phyloP scores from a whole-genome alignment of 1,140 invertebrate genomes.

The Agrypnia vestita region DNA sequence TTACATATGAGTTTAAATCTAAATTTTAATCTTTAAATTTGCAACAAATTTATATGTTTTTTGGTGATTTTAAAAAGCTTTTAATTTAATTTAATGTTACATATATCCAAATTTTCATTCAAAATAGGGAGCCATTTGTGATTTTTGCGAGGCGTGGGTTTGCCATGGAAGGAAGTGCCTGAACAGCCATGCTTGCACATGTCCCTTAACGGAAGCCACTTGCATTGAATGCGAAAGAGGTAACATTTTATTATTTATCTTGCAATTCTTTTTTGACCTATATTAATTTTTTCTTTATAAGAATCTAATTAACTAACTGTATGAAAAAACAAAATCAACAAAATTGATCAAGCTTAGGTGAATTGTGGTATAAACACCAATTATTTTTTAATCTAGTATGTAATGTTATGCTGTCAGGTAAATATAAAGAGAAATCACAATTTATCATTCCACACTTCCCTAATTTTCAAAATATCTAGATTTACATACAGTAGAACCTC shows the following conservation, averaged over 20 bases:
- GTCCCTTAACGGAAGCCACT: constrained; percentile 89
- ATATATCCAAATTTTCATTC: constrained; percentile 49
- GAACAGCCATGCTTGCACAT: constrained; percentile 92
- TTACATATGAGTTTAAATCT: background rate
- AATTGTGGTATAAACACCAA: too few relatives aligned
- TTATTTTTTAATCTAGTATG: too few relatives aligned
- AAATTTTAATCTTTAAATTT: constrained; percentile 2
- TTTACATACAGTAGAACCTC: too few relatives aligned
- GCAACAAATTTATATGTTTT: too few relatives aligned
- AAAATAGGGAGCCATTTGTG: constrained; percentile 93
- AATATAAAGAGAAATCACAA: too few relatives aligned
- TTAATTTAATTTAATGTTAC: constrained; percentile 2
- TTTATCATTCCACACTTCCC: too few relatives aligned
- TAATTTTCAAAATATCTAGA: too few relatives aligned
- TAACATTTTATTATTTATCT: constrained; percentile 13
- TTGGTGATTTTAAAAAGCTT: too few relatives aligned
- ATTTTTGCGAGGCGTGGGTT: constrained; percentile 98
- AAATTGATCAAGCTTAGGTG: too few relatives aligned
- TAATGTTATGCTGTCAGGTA: too few relatives aligned
- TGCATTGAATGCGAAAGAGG: constrained; percentile 93
- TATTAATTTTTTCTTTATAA: background rate
- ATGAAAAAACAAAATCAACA: too few relatives aligned
- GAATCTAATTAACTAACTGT: too few relatives aligned
- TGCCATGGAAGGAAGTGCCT: constrained; percentile 96
- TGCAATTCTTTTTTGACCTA: background rate